A percentile compares a stretch with the other conserved stretches of the same genome.
Conservation (phyloP, 2,797 vertebrate genomes). For the Botia almorhae region DNA sequence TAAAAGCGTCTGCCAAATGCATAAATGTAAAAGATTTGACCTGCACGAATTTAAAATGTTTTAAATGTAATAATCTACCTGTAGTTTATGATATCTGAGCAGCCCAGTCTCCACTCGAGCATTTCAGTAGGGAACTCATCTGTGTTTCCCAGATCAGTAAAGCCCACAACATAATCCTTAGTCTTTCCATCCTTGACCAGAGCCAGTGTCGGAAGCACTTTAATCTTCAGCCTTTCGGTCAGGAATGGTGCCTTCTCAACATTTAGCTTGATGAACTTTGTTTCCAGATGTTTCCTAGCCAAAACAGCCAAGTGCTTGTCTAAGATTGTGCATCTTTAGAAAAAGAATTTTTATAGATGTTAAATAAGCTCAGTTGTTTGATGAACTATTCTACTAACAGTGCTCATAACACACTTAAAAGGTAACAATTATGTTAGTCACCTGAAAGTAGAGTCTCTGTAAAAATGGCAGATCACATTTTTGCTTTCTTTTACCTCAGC, state of each 20-base stretch:
- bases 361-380: neutral
- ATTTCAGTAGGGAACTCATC: slow-evolving; percentile 95
- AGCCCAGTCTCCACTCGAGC: slow-evolving; percentile 95
- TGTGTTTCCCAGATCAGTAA: slow-evolving; percentile 92
- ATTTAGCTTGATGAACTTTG: slow-evolving; percentile 96
- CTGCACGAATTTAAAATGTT: neutral
- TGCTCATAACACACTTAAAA: neutral
- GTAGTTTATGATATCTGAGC: slow-evolving; percentile 90
- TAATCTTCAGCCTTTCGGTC: slow-evolving; percentile 91
- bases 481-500: slow-evolving; percentile 94
- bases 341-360: slow-evolving; percentile 3
- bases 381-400: neutral
- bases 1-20: too few relatives aligned
- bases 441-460: slow-evolving; percentile 93
- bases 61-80: slow-evolving; percentile 70
- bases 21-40: neutral
- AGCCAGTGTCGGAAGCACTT: slow-evolving; percentile 92
- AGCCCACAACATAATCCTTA: slow-evolving; percentile 93
- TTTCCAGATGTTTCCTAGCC: slow-evolving; percentile 96
- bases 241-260: slow-evolving; percentile 96
- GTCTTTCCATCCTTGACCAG: slow-evolving; percentile 94
- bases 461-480: slow-evolving; percentile 98
- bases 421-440: slow-evolving; percentile 59
- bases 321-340: slow-evolving; percentile 89
- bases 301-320: slow-evolving; percentile 90